Conservation (phyloP, 1,140 invertebrate species). For the Argopecten irradians region DNA sequence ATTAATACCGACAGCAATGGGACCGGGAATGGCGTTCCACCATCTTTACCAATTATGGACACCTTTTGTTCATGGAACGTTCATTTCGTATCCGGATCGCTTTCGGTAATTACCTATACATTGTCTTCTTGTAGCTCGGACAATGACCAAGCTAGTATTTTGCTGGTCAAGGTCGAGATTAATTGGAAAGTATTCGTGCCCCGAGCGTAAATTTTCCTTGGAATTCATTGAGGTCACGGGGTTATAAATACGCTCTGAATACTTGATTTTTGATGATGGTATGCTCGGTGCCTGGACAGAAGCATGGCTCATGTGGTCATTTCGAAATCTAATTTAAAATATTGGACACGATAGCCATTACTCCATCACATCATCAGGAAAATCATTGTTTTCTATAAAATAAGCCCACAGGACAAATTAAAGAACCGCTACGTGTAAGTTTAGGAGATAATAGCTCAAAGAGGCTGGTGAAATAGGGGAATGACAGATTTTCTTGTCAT, state of each 20-base stretch:
- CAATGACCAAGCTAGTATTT: background rate
- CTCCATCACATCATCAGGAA: background rate
- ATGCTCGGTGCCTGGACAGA: background rate
- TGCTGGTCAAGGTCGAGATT: background rate
- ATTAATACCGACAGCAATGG: background rate
- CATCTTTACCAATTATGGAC: background rate
- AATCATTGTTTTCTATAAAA: background rate
- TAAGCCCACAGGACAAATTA: background rate
- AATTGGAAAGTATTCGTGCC: background rate
- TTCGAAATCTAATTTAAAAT: background rate
- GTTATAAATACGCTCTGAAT: background rate
- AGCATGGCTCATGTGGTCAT: background rate
- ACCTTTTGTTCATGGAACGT: background rate
- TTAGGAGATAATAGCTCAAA: background rate
- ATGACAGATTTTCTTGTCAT: background rate
- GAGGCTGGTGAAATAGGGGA: background rate
- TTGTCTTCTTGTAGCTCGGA: background rate
- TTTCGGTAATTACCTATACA: background rate
- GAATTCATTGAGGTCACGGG: background rate
- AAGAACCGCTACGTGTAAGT: background rate
- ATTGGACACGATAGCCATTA: background rate
- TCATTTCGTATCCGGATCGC: background rate
- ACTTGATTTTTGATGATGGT: background rate
- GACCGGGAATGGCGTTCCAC: background rate
- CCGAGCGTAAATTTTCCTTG: background rate